These are phyloP conservation scores for Epinotia demarniana DNA, from an alignment of 2,888 invertebrate species.

Conservation along the genomic window DNA sequence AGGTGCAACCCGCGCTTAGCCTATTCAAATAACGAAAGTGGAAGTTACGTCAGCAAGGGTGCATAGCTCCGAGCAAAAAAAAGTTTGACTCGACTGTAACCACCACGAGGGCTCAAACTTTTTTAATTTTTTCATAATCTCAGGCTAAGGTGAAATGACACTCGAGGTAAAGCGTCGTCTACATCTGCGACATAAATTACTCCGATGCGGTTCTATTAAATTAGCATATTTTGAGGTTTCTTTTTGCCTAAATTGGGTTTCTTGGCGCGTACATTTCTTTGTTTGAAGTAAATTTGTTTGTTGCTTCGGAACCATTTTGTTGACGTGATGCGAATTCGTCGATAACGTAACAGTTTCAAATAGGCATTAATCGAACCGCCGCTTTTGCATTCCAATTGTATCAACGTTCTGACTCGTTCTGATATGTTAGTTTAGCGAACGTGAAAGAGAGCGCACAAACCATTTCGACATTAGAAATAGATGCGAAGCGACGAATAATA, in stretches of 20 bases:
- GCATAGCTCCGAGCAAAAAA: neutral
- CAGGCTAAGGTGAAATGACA: conserved; percentile 15
- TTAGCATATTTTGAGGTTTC: conserved; percentile 33
- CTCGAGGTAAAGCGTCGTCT: conserved; percentile 9
- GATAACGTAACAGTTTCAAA: neutral
- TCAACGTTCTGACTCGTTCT: no score
- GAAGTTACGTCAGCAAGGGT: neutral
- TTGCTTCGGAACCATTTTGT: conserved; percentile 8
- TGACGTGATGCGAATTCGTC: conserved; percentile 25
- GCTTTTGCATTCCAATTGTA: neutral
- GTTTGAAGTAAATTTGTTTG: conserved; percentile 22
- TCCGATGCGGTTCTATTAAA: conserved; percentile 13
- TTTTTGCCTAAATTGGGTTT: conserved; percentile 27
- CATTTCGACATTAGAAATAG: no score
- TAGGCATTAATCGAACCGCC: neutral
- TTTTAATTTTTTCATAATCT: conserved; percentile 40
- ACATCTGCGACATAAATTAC: conserved; percentile 32
- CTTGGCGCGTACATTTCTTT: conserved; percentile 8
- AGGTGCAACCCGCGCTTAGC: neutral
- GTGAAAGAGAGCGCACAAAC: no score
- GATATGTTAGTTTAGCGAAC: no score
- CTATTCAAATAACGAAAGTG: conserved; percentile 9
- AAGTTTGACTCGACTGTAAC: conserved; percentile 11
- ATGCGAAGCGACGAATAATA: no score
- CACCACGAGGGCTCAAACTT: conserved; percentile 13